A percentile compares a stretch with the other conserved stretches of the same genome.
Conservation (phyloP, 2,113 vertebrate genomes). For the Nesoenas mayeri region DNA sequence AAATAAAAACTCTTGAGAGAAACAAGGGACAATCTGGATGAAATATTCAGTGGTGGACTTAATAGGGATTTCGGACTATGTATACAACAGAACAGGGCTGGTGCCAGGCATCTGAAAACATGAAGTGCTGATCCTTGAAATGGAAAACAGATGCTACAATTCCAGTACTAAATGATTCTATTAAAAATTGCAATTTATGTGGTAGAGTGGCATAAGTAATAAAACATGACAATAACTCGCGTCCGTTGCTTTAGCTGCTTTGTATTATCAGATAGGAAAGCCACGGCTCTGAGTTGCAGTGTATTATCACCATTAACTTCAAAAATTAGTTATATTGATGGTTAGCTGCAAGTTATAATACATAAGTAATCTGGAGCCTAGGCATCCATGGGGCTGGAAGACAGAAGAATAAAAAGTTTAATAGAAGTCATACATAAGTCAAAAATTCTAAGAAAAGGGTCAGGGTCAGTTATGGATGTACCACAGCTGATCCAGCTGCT, state of each 20-base stretch:
- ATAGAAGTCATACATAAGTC: background rate
- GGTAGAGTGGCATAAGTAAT: background rate
- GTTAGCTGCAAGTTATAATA: background rate
- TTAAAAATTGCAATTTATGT: background rate
- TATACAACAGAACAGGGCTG: background rate
- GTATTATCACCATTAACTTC: background rate
- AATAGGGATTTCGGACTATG: constrained; percentile 38
- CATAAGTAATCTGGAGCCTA: background rate
- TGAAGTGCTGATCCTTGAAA: constrained; percentile 33
- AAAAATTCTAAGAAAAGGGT: background rate
- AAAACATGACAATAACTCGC: background rate
- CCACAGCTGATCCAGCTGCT: background rate
- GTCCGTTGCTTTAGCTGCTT: background rate
- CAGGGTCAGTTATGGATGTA: background rate
- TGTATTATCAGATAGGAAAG: background rate
- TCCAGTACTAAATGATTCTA: background rate
- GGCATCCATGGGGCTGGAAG: background rate
- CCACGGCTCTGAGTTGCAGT: background rate
- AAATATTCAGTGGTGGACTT: constrained; percentile 49
- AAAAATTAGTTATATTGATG: background rate
- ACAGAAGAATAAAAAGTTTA: background rate
- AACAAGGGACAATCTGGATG: constrained; percentile 47
- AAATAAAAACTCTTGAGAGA: constrained; percentile 45
- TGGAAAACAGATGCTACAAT: constrained; percentile 60
- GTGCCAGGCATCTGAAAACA: constrained; percentile 25